phyloP scores from a whole-genome alignment of 2,888 invertebrate species.

The Eristalis arbustorum region DNA sequence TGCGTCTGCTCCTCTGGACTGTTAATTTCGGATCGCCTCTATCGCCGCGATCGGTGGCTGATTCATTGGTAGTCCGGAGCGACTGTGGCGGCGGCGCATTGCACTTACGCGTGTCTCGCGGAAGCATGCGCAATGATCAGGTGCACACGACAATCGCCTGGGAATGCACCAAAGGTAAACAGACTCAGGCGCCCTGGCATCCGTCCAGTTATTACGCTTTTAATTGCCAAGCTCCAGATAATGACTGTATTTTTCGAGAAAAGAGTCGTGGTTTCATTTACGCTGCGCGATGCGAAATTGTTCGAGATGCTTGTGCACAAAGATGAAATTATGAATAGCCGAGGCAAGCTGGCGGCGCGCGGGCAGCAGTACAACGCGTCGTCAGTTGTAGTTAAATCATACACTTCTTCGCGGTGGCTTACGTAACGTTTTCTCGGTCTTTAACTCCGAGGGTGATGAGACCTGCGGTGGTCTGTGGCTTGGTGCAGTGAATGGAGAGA shows the following conservation, averaged over 20 bases:
- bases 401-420: not conserved
- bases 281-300: not conserved
- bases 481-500: not conserved
- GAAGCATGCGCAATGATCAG: not conserved
- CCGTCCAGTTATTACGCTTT: conserved; percentile 2
- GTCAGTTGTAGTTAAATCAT: not conserved
- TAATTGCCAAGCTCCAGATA: conserved; percentile 12
- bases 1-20: not conserved
- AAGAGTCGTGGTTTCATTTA: not conserved
- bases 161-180: conserved; percentile 28
- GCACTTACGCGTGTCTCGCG: not conserved
- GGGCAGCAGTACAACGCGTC: not conserved
- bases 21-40: not conserved
- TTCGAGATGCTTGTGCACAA: not conserved
- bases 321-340: conserved; percentile 18
- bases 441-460: not conserved
- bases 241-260: not conserved
- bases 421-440: conserved; percentile 19
- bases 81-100: not conserved
- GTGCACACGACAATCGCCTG: conserved; percentile 7
- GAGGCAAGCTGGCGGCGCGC: not conserved
- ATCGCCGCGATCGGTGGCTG: not conserved
- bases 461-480: not conserved
- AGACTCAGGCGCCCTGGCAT: not conserved
- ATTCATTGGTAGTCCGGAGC: not conserved